Evolutionary conservation across 1,140 invertebrate species (phyloP).

Genomic region (Drosophila leontia): DNA sequence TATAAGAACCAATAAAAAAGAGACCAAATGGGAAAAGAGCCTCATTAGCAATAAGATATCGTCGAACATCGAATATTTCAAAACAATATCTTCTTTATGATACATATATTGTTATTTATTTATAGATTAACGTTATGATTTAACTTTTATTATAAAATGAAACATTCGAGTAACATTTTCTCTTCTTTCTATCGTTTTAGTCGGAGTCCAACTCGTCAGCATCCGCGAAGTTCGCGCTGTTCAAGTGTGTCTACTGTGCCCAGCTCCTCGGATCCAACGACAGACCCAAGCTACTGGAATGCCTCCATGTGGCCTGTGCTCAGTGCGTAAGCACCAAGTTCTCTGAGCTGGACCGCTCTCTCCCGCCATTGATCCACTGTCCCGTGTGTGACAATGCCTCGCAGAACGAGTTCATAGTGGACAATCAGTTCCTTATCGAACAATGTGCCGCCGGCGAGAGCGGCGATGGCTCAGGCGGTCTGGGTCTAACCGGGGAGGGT

Average conservation of each 20-base stretch:
- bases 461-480: conserved; percentile 69
- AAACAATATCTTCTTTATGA: too few relatives aligned
- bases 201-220: conserved; percentile 81
- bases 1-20: too few relatives aligned
- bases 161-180: neutral
- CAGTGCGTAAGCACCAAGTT: conserved; percentile 91
- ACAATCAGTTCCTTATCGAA: conserved; percentile 91
- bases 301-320: conserved; percentile 93
- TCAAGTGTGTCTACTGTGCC: conserved; percentile 89
- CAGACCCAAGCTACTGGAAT: conserved; percentile 92
- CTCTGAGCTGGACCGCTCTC: conserved; percentile 86
- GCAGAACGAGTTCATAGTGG: conserved; percentile 88
- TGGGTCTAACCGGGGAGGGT: conserved; percentile 35
- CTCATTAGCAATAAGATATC: too few relatives aligned
- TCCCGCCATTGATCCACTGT: conserved; percentile 85
- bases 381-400: conserved; percentile 88
- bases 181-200: conserved; percentile 52
- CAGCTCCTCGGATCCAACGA: conserved; percentile 87
- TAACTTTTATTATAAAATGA: neutral
- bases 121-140: neutral
- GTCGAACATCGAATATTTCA: too few relatives aligned
- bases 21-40: too few relatives aligned
- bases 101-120: neutral
- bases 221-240: conserved; percentile 85
- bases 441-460: conserved; percentile 83